Conservation (phyloP, 2,888 invertebrate genomes). For the Adelognathus sp. region DNA sequence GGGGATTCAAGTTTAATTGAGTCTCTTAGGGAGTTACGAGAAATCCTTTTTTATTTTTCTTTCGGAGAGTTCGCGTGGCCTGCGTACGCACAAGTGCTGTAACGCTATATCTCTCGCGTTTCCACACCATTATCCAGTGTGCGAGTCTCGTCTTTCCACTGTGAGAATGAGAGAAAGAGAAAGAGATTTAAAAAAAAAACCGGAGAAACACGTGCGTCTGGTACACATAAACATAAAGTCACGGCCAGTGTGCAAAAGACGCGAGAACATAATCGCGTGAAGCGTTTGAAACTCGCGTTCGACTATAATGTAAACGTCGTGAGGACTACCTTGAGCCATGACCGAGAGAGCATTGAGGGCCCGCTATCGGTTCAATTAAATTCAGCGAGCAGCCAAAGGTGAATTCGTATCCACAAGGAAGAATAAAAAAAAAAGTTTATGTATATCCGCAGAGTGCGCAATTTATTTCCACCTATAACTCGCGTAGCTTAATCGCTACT, state of each 20-base stretch:
- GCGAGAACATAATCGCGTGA: conserved; percentile 21
- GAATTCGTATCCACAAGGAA: background rate
- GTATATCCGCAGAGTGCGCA: background rate
- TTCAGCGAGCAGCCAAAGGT: conserved; percentile 4
- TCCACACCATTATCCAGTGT: conserved; percentile 15
- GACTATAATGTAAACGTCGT: background rate
- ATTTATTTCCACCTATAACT: conserved; percentile 31
- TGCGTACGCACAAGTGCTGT: conserved; percentile 14
- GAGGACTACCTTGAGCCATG: conserved; percentile 13
- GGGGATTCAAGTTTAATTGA: conserved; percentile 54
- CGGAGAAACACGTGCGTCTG: conserved; percentile 34
- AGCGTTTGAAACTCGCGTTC: conserved; percentile 26
- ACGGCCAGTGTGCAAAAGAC: background rate
- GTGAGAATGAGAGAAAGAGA: conserved; percentile 12
- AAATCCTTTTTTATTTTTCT: conserved; percentile 20
- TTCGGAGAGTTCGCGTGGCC: background rate
- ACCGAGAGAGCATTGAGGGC: conserved; percentile 37
- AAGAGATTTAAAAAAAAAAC: background rate
- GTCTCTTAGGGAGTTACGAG: conserved; percentile 55
- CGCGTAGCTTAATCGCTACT: conserved; percentile 4
- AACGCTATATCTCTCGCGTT: conserved; percentile 16
- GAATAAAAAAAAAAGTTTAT: background rate
- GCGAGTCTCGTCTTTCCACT: conserved; percentile 47
- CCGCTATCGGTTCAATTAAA: conserved; percentile 51
- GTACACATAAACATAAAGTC: conserved; percentile 30